Percentiles rank a stretch among this genome's conserved stretches.
phyloP scores from a whole-genome alignment of 2,113 vertebrate genomes.

The Entomyzon cyanotis region DNA sequence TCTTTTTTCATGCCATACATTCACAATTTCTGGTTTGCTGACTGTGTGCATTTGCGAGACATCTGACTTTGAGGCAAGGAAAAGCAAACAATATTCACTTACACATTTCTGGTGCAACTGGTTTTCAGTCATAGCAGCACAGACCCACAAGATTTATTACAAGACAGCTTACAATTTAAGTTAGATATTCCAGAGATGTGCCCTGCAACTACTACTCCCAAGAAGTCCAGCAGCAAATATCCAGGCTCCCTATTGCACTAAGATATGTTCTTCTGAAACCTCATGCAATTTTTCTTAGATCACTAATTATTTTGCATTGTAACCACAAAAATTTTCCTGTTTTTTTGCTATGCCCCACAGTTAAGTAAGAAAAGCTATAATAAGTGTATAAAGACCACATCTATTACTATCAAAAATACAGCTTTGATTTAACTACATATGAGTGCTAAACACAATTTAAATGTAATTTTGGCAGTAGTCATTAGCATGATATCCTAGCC shows the following conservation, averaged over 20 bases:
- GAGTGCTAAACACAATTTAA: neutral
- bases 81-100: neutral
- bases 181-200: neutral
- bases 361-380: neutral
- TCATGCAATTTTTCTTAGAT: neutral
- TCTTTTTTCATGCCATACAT: neutral
- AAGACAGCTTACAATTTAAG: neutral
- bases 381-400: neutral
- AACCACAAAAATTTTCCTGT: accelerated
- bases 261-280: neutral
- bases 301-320: neutral
- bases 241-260: neutral
- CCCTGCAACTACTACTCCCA: neutral
- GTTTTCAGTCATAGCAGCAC: neutral
- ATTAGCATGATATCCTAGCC: neutral
- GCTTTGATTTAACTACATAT: neutral
- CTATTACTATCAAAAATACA: neutral
- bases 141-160: neutral
- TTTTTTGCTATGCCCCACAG: neutral
- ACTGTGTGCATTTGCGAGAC: neutral
- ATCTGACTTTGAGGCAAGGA: neutral
- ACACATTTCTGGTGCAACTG: neutral
- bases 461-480: neutral
- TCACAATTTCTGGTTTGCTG: neutral
- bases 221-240: neutral